Percentiles rank a stretch among this genome's conserved stretches.
Evolutionary conservation across 2,888 invertebrate species (phyloP).

Genomic region (Gordius sp.): DNA sequence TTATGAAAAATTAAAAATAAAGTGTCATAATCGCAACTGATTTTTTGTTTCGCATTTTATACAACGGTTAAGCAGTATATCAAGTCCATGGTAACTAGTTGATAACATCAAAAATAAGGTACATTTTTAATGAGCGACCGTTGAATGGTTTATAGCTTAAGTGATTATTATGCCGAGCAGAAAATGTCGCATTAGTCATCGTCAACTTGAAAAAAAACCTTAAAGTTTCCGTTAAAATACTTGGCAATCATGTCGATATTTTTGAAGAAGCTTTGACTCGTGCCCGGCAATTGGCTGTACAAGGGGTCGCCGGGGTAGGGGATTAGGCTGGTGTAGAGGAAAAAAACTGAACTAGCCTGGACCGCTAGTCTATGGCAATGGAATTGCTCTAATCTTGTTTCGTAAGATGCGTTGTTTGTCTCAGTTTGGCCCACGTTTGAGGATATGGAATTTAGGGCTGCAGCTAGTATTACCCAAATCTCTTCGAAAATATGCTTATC

Average conservation of each 20-base stretch:
- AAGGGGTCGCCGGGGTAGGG: conserved; percentile 4
- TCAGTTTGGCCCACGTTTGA: neutral
- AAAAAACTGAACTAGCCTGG: neutral
- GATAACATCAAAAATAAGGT: too few species aligned
- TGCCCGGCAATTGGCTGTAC: neutral
- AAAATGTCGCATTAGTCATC: too few species aligned
- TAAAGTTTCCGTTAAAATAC: neutral
- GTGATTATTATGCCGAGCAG: too few species aligned
- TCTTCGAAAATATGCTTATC: neutral
- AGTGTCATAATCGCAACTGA: too few species aligned
- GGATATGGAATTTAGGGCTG: neutral
- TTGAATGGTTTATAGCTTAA: too few species aligned
- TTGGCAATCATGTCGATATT: neutral
- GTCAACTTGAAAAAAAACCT: too few species aligned
- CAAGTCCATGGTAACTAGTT: too few species aligned
- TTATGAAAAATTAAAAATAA: too few species aligned
- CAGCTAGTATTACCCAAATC: neutral
- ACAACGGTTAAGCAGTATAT: too few species aligned
- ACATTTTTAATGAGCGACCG: too few species aligned
- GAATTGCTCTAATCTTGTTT: neutral
- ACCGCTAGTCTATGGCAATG: neutral
- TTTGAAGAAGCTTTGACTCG: neutral
- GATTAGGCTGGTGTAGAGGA: neutral
- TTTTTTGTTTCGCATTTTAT: too few species aligned
- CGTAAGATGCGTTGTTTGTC: neutral